Evolutionary conservation across 2,888 invertebrate genomes (phyloP).

Genomic region (Ormia ochracea): DNA sequence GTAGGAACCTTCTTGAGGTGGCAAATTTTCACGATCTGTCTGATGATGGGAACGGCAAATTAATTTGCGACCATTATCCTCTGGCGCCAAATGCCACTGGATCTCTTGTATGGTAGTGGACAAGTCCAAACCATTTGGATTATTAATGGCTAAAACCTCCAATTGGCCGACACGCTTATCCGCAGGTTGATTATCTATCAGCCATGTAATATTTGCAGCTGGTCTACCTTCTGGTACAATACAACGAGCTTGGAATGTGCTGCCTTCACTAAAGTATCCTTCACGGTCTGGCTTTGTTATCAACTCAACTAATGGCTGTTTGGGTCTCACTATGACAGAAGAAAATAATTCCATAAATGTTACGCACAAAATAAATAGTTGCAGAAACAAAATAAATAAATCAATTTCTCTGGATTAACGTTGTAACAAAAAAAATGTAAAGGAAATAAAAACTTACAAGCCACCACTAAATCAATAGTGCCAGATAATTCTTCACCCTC

Average conservation of each 20-base stretch:
- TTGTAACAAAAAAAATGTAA: too few relatives aligned
- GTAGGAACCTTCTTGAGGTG: slow-evolving; percentile 71
- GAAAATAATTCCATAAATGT: too few relatives aligned
- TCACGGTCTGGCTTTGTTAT: slow-evolving; percentile 70
- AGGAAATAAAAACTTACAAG: slow-evolving; percentile 80
- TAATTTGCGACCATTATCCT: slow-evolving; percentile 82
- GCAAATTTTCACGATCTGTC: slow-evolving; percentile 72
- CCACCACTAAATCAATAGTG: slow-evolving; percentile 82
- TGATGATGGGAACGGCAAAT: slow-evolving; percentile 83
- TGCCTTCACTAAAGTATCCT: slow-evolving; percentile 78
- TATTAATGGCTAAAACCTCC: slow-evolving; percentile 73
- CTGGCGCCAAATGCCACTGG: slow-evolving; percentile 80
- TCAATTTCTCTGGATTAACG: too few relatives aligned
- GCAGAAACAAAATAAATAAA: too few relatives aligned
- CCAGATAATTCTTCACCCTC: slow-evolving; percentile 80
- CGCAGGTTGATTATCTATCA: slow-evolving; percentile 81
- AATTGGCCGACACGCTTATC: slow-evolving; percentile 80
- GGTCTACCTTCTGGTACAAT: slow-evolving; percentile 84
- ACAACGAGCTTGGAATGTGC: slow-evolving; percentile 82
- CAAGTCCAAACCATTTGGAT: slow-evolving; percentile 79
- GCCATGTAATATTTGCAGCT: slow-evolving; percentile 86
- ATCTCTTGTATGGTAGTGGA: slow-evolving; percentile 83
- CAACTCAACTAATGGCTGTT: slow-evolving; percentile 73
- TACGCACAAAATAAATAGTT: background rate
- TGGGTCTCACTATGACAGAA: slow-evolving; percentile 73